Base-by-base conservation (phyloP, 1,140 invertebrate genomes). In the Pissodes strobi region DNA sequence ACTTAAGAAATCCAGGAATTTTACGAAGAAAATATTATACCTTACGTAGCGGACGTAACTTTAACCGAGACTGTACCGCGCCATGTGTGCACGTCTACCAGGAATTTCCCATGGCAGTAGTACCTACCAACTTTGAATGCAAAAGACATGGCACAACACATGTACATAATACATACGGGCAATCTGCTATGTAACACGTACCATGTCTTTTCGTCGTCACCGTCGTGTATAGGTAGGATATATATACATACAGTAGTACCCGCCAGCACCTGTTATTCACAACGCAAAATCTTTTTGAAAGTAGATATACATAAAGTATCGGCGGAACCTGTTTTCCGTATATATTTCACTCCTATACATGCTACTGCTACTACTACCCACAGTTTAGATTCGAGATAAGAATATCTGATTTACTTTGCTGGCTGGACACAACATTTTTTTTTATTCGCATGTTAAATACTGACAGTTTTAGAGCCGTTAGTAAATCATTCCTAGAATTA, bases 181-280 rank as follows among this genome's bases (percentile, higher is more conserved):
- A 58, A 58, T 39, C 56, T 58, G 56, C 56, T 46, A 58, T 46
- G 56, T 58, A 58, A 58, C 56, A 58, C 56, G 56, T 58, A 58
- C 23, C 13, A 30, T 21, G 43, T 46, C 56, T 39, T 58, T 43
- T 23, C 49, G 25, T 37, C 49, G 49, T 52, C 49, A 52, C 49
- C 18, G 30, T 9, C 41, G 9, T 45, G 19, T 19, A 18, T 3
- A 45, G 3, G 18, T 27, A 27, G 43, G 4, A 46, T 13, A n/a
- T n/a, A n/a, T n/a, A n/a, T n/a, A n/a, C n/a, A n/a, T n/a, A n/a
- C n/a, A 30, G 48, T 51, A 51, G 25, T 30, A 27, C 48, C 21
- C 13, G 13, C 10, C 30, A 39, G 57, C 57, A 60, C 57, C 57
- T 60, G 57, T 60, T 59, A 48, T 59, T 49, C 27, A 49, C 41